A percentile compares a stretch with the other conserved stretches of the same genome.
phyloP scores from a whole-genome alignment of 2,797 vertebrate species.

The Cossypha dichroa region DNA sequence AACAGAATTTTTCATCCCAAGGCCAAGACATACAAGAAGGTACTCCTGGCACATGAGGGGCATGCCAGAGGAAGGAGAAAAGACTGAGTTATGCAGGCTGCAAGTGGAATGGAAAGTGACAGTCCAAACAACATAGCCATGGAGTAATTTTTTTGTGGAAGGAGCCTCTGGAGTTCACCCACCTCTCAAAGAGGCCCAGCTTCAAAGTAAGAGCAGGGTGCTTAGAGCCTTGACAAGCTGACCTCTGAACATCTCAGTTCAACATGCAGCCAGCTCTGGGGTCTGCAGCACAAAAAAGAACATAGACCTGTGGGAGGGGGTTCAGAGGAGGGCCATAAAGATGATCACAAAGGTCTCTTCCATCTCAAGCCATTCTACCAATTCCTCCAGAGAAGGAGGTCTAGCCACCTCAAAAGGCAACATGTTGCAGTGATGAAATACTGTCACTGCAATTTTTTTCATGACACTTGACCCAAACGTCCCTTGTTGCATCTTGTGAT shows the following conservation, averaged over 20 bases:
- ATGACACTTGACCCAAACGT: not conserved
- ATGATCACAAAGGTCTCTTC: not conserved
- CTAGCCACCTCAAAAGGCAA: not conserved
- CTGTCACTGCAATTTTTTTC: not conserved
- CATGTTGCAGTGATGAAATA: not conserved
- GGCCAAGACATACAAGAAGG: not conserved
- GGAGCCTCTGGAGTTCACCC: not conserved
- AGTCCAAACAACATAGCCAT: not conserved
- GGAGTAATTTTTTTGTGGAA: not conserved
- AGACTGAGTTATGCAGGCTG: not conserved
- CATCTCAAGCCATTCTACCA: not conserved
- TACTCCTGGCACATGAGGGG: not conserved
- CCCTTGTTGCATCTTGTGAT: not conserved
- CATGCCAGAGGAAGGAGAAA: not conserved
- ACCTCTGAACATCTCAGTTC: not conserved
- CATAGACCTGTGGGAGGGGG: not conserved
- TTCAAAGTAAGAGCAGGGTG: not conserved
- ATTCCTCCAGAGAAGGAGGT: not conserved
- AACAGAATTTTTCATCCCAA: not conserved
- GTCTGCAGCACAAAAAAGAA: not conserved
- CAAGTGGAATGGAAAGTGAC: not conserved
- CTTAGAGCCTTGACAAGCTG: not conserved
- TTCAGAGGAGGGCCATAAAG: not conserved
- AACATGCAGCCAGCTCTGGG: not conserved
- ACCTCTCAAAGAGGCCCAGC: not conserved